These are phyloP conservation scores for Luffia ferchaultella DNA, from an alignment of 2,888 invertebrate genomes.

Conservation along the genomic window DNA sequence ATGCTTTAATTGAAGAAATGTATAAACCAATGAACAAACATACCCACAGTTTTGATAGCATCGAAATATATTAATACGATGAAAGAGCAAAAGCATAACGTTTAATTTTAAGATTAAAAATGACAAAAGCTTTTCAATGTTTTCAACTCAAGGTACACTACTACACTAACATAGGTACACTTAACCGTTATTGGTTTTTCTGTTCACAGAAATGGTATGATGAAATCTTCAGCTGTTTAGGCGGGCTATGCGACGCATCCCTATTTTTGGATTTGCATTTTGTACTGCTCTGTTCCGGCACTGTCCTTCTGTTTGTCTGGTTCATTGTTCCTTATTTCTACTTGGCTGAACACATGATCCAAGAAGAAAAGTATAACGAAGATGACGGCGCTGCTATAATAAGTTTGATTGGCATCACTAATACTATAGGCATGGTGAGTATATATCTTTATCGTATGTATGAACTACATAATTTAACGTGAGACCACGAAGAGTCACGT, in stretches of 20 bases:
- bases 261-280: conserved; percentile 82
- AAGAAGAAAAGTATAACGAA: conserved; percentile 72
- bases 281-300: conserved; percentile 82
- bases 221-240: conserved; percentile 38
- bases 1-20: background rate
- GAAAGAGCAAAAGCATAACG: background rate
- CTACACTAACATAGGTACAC: too few relatives aligned
- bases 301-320: conserved; percentile 90
- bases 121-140: too few relatives aligned
- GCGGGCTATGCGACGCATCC: conserved; percentile 75
- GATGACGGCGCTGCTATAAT: conserved; percentile 81
- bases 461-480: too few relatives aligned
- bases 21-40: background rate
- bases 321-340: conserved; percentile 97
- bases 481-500: too few relatives aligned
- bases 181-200: too few relatives aligned
- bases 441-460: background rate
- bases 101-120: background rate
- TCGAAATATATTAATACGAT: background rate
- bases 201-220: conserved; percentile 50
- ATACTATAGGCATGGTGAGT: conserved; percentile 88
- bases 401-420: conserved; percentile 87
- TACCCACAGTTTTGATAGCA: background rate
- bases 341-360: conserved; percentile 82
- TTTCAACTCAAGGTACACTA: too few relatives aligned